Evolutionary conservation across 1,140 invertebrate genomes (phyloP).

Genomic region (Drosophila nigromelanica): DNA sequence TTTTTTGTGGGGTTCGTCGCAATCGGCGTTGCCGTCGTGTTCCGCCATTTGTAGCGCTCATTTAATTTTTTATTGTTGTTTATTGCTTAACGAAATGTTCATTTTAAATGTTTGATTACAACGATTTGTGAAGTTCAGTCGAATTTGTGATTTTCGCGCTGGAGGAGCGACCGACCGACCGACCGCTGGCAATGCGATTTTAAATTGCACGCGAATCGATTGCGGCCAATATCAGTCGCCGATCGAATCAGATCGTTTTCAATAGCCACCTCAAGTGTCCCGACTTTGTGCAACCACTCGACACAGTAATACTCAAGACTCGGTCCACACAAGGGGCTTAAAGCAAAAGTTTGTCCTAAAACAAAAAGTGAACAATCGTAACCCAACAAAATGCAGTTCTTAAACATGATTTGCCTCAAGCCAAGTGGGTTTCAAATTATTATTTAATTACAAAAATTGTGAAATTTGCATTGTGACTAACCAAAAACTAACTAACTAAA

Average conservation of each 20-base stretch:
- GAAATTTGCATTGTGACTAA: conserved; percentile 22
- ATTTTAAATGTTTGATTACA: conserved; percentile 83
- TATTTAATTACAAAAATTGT: neutral
- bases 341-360: neutral
- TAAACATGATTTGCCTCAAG: conserved; percentile 70
- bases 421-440: conserved; percentile 64
- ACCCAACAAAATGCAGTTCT: conserved; percentile 59
- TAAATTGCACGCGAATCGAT: conserved; percentile 63
- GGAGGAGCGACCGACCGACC: conserved; percentile 54
- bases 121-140: conserved; percentile 82
- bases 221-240: conserved; percentile 27
- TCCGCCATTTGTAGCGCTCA: conserved; percentile 79
- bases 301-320: conserved; percentile 2
- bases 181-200: conserved; percentile 61
- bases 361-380: neutral
- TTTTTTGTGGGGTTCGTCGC: conserved; percentile 39
- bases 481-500: too few relatives aligned
- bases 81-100: conserved; percentile 77
- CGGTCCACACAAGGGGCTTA: conserved; percentile 8
- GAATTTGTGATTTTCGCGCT: conserved; percentile 81
- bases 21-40: conserved; percentile 47
- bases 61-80: conserved; percentile 82
- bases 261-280: conserved; percentile 16
- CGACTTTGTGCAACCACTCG: conserved; percentile 14
- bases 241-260: conserved; percentile 33